phyloP scores from a whole-genome alignment of 92 coral and sea anemone species.

The Virgularia gustaviana region DNA sequence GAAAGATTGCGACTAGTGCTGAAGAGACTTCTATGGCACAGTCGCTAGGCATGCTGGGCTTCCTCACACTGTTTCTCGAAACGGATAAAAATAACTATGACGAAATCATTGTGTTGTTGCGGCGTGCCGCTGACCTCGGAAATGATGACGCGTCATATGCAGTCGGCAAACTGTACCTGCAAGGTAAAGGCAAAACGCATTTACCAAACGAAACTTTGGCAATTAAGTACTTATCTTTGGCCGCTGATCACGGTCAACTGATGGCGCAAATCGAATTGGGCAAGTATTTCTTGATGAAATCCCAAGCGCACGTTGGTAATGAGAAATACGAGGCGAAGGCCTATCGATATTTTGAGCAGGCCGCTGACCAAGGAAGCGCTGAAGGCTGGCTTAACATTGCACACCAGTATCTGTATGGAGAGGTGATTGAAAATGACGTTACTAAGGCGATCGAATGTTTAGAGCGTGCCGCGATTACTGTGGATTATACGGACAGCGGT shows the following conservation, averaged over 20 bases:
- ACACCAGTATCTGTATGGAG: conserved; percentile 28
- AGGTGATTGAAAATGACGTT: conserved; percentile 33
- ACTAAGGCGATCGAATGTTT: conserved; percentile 26
- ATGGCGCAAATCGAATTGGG: conserved; percentile 38
- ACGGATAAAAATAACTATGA: conserved; percentile 9
- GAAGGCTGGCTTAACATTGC: conserved; percentile 41
- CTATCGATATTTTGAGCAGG: conserved; percentile 28
- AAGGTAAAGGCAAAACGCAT: conserved; percentile 20
- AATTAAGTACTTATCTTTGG: conserved; percentile 20
- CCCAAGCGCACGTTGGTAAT: conserved; percentile 26
- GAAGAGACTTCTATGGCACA: conserved; percentile 29
- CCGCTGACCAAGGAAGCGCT: conserved; percentile 37
- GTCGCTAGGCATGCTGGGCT: conserved; percentile 22
- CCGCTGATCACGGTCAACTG: conserved; percentile 37
- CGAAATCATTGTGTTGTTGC: conserved; percentile 29
- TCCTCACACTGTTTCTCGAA: conserved; percentile 25
- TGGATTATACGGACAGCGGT: conserved; percentile 35
- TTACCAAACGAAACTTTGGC: conserved; percentile 27
- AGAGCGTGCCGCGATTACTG: conserved; percentile 39
- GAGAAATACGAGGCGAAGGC: conserved; percentile 39
- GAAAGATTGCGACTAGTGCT: conserved; percentile 21
- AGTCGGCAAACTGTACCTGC: conserved; percentile 20
- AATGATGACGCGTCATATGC: conserved; percentile 34
- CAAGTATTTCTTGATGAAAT: conserved; percentile 16
- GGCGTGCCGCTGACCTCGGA: conserved; percentile 30